Evolutionary conservation across 2,113 vertebrate species (phyloP).

Genomic region (Mirounga angustirostris): DNA sequence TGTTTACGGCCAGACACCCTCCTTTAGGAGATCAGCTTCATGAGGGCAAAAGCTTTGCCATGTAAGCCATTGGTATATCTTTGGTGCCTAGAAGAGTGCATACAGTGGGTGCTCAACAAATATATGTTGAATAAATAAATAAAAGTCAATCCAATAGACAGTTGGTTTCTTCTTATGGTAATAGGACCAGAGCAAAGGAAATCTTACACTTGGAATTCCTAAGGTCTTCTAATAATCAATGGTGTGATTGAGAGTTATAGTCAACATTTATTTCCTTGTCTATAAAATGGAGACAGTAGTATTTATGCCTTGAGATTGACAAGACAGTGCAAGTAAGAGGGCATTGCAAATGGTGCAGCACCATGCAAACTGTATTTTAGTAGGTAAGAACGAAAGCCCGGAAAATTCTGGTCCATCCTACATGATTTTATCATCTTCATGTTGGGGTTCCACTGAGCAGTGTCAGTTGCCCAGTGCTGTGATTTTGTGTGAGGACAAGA

Average conservation of each 20-base stretch:
- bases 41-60: neutral
- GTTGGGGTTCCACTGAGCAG: too few relatives aligned
- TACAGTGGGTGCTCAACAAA: neutral
- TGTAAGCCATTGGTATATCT: neutral
- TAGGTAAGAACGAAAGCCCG: neutral
- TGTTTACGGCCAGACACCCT: neutral
- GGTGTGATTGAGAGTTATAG: neutral
- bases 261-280: neutral
- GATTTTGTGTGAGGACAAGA: neutral
- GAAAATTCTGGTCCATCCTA: neutral
- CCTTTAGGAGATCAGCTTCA: neutral
- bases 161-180: neutral
- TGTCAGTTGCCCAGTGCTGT: rapidly evolving
- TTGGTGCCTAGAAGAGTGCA: neutral
- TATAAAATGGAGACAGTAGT: neutral
- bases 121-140: neutral
- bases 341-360: neutral
- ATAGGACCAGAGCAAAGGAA: neutral
- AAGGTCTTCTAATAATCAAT: neutral
- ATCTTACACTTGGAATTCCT: neutral
- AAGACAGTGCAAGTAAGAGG: neutral
- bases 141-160: neutral
- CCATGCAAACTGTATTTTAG: neutral
- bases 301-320: neutral
- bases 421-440: neutral